These are phyloP conservation scores for Theocolax elegans DNA, from an alignment of 1,140 invertebrate species.

Conservation along the genomic window DNA sequence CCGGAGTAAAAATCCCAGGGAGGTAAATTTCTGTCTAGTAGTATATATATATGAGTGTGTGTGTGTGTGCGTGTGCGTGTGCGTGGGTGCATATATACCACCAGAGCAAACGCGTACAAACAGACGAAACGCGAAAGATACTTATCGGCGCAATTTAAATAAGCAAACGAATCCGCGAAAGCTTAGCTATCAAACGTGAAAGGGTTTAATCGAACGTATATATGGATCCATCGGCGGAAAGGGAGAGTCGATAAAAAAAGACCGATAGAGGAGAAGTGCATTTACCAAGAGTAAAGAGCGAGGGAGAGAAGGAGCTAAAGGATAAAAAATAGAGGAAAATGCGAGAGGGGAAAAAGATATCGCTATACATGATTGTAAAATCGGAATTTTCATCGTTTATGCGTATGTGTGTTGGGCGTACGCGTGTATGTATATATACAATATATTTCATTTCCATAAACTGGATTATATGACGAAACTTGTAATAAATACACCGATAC, in stretches of 20 bases:
- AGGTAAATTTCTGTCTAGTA: neutral
- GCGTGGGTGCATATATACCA: neutral
- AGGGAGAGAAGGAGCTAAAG: neutral
- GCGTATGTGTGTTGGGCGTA: no score
- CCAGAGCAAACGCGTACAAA: neutral
- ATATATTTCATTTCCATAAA: no score
- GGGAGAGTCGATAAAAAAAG: neutral
- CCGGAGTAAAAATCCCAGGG: neutral
- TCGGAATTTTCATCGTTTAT: no score
- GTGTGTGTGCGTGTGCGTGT: neutral
- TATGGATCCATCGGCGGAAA: neutral
- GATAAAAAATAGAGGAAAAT: no score
- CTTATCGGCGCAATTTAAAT: conserved; percentile 26
- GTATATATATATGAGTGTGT: neutral
- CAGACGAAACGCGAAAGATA: neutral
- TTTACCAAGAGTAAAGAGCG: no score
- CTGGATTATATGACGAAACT: no score
- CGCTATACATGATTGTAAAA: no score
- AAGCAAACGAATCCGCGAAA: conserved; percentile 21
- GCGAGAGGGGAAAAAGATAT: no score
- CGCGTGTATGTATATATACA: no score
- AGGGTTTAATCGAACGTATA: conserved; percentile 23
- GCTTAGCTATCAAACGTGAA: conserved; percentile 9
- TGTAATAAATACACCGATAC: no score
- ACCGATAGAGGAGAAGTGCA: no score